These are phyloP conservation scores for Candoia aspera DNA, from an alignment of 2,113 vertebrate species.

Conservation along the genomic window DNA sequence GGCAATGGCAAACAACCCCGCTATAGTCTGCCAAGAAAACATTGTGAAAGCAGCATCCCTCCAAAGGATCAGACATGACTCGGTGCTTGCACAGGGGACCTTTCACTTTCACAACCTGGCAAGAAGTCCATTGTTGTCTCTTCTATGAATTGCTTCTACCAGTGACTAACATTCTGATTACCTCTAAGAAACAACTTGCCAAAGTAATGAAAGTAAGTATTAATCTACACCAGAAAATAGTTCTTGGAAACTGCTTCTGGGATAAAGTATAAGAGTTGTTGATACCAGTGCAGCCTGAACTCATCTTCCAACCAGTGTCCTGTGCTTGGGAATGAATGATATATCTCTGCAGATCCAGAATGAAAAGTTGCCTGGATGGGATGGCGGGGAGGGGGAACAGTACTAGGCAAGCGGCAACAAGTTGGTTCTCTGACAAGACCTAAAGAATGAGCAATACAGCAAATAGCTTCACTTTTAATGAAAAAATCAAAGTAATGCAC, in stretches of 20 bases:
- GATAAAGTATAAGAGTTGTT: neutral
- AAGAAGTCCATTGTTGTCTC: neutral
- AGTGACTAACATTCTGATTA: neutral
- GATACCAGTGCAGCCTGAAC: neutral
- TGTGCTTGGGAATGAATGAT: neutral
- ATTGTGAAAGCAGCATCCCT: too few relatives aligned
- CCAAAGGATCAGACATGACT: too few relatives aligned
- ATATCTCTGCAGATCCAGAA: neutral
- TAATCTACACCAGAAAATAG: neutral
- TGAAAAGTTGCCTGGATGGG: neutral
- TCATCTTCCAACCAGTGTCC: neutral
- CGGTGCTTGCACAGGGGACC: too few relatives aligned
- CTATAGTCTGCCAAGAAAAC: too few relatives aligned
- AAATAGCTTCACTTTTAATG: neutral
- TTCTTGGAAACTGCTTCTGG: neutral
- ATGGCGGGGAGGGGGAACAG: neutral
- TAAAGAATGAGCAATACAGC: neutral
- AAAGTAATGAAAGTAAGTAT: neutral
- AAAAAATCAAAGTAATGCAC: conserved; percentile 12
- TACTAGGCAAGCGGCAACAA: neutral
- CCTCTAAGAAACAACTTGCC: neutral
- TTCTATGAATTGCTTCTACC: neutral
- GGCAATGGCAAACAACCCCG: too few relatives aligned
- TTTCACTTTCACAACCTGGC: too few relatives aligned
- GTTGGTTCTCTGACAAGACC: neutral